A percentile compares a stretch with the other conserved stretches of the same genome.
These are phyloP conservation scores for Linnaemya vulpina DNA, from an alignment of 2,888 invertebrate genomes.

Conservation along the genomic window DNA sequence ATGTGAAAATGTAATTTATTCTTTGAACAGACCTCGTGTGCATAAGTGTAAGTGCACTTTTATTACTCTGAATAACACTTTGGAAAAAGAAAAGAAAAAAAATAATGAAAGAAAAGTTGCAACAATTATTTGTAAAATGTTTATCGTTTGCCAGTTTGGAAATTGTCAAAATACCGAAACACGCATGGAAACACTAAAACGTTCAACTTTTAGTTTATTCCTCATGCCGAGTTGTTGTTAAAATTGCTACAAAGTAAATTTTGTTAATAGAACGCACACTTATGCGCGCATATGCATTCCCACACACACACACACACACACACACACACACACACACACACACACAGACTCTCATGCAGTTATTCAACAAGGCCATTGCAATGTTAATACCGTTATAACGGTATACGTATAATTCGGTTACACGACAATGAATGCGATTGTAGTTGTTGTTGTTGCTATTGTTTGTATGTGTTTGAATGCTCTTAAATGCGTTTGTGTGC, in stretches of 20 bases:
- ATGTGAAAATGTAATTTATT: no score
- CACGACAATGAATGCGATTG: slow-evolving; percentile 22
- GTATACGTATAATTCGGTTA: slow-evolving; percentile 45
- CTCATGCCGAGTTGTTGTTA: slow-evolving; percentile 45
- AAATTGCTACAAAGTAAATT: slow-evolving; percentile 33
- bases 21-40: no score
- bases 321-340: not conserved
- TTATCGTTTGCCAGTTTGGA: slow-evolving; percentile 42
- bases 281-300: not conserved
- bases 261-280: not conserved
- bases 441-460: not conserved
- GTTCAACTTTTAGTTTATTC: slow-evolving; percentile 42
- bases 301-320: not conserved
- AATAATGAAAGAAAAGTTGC: slow-evolving; percentile 5
- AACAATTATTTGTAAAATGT: slow-evolving; percentile 56
- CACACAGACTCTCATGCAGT: not conserved
- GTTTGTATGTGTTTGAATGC: not conserved
- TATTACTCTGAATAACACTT: not conserved
- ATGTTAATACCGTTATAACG: slow-evolving; percentile 52
- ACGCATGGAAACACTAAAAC: slow-evolving; percentile 53
- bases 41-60: not conserved
- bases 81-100: not conserved
- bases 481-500: not conserved
- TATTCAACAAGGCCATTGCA: not conserved
- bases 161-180: slow-evolving; percentile 59